Evolutionary conservation across 2,113 vertebrate species (phyloP).

Genomic region (Coregonus clupeaformis): DNA sequence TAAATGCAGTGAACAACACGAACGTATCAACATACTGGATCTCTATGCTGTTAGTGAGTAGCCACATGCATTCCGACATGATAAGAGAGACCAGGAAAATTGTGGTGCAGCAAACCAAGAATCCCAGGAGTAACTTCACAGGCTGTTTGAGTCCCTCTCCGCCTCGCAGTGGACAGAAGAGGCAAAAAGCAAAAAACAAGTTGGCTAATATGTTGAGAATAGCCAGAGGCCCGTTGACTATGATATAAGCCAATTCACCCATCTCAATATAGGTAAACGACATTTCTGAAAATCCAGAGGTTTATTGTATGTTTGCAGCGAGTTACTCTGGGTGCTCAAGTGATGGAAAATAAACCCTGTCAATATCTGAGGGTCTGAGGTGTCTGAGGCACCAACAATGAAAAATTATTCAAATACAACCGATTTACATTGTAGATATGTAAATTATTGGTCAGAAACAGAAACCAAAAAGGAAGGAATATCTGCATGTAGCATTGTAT

Average conservation of each 20-base stretch:
- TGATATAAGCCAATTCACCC: neutral
- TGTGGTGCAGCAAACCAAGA: constrained; percentile 31
- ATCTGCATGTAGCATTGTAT: neutral
- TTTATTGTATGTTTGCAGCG: neutral
- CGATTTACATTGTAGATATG: neutral
- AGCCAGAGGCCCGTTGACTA: constrained; percentile 28
- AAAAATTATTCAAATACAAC: neutral
- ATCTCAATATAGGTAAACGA: neutral
- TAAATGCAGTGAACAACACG: neutral
- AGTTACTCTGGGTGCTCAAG: neutral
- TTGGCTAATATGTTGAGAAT: constrained; percentile 28
- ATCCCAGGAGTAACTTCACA: constrained; percentile 45
- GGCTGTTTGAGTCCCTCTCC: constrained; percentile 40
- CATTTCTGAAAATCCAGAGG: constrained; percentile 9
- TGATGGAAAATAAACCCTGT: neutral
- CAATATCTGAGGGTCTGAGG: neutral
- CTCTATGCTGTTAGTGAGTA: neutral
- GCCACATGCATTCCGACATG: accelerated
- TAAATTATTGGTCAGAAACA: neutral
- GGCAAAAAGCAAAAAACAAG: constrained; percentile 44
- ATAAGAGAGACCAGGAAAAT: constrained; percentile 7
- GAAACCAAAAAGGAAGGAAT: too few relatives aligned
- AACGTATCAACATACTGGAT: accelerated
- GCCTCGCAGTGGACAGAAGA: constrained; percentile 28
- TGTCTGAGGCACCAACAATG: neutral